Percentiles rank a stretch among this genome's conserved stretches.
Conservation (phyloP, 1,140 invertebrate genomes). For the Xylocopa sonorina region DNA sequence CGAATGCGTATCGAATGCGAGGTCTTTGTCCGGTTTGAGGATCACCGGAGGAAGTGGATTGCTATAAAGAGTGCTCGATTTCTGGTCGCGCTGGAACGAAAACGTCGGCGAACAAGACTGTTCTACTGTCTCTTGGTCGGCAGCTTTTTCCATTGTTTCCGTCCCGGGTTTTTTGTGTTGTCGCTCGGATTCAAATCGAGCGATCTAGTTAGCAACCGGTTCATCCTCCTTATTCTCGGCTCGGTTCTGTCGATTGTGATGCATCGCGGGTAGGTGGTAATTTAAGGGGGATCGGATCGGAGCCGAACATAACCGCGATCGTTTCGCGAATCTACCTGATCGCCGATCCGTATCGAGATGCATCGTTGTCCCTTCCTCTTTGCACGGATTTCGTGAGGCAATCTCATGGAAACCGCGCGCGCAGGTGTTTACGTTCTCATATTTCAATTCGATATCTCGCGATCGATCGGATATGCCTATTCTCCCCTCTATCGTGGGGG, state of each 20-base stretch:
- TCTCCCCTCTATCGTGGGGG: not conserved
- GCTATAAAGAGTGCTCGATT: conserved; percentile 28
- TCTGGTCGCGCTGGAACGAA: conserved; percentile 28
- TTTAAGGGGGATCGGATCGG: conserved; percentile 52
- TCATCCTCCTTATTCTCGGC: conserved; percentile 36
- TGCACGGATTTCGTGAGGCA: conserved; percentile 39
- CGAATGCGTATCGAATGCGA: not conserved
- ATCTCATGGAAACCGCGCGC: conserved; percentile 33
- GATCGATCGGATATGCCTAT: conserved; percentile 21
- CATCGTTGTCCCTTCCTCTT: conserved; percentile 34
- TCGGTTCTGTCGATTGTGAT: conserved; percentile 50
- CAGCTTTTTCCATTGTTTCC: conserved; percentile 18
- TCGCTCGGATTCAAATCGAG: conserved; percentile 33
- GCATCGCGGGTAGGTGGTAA: conserved; percentile 57
- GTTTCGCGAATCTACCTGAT: conserved; percentile 57
- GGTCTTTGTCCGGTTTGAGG: not conserved
- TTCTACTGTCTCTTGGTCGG: not conserved
- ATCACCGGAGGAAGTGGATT: not conserved
- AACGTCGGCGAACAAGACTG: not conserved
- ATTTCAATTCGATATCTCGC: conserved; percentile 53
- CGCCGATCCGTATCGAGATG: conserved; percentile 62
- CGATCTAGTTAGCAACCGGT: conserved; percentile 58
- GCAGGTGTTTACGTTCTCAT: conserved; percentile 34
- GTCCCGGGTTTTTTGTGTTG: conserved; percentile 7
- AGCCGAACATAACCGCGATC: conserved; percentile 56